phyloP scores from a whole-genome alignment of 2,888 invertebrate species.

The Galerucella nymphaeae region DNA sequence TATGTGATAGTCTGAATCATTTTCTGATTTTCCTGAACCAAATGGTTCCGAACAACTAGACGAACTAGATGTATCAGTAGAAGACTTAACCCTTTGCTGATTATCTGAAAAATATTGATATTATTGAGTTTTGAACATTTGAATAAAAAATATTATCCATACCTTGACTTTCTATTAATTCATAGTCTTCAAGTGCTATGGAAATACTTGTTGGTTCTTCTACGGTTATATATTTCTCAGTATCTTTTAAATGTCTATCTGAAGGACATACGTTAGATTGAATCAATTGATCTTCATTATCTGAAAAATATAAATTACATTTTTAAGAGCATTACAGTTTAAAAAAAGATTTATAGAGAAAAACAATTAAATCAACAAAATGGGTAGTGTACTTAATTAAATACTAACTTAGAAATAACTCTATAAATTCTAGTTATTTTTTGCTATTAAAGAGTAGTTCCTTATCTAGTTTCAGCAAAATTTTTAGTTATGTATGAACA shows the following conservation, averaged over 20 bases:
- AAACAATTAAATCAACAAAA: constrained; percentile 4
- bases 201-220: not conserved
- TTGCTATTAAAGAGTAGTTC: not conserved
- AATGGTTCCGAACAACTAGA: constrained; percentile 23
- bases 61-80: not conserved
- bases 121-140: not conserved
- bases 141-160: not conserved
- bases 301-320: constrained; percentile 1
- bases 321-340: not conserved
- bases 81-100: not conserved
- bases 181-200: constrained; percentile 2
- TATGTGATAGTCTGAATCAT: constrained; percentile 19
- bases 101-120: constrained; percentile 2
- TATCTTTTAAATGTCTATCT: not conserved
- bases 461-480: not conserved
- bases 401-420: not conserved
- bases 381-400: constrained; percentile 2
- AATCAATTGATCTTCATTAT: not conserved
- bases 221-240: constrained; percentile 4
- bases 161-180: constrained; percentile 1
- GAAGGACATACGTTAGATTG: not conserved
- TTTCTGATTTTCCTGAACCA: constrained; percentile 16
- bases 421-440: constrained; percentile 2
- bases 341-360: not conserved
- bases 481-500: constrained; percentile 2